A percentile compares a stretch with the other conserved stretches of the same genome.
Conservation (phyloP, 2,113 vertebrate species). For the Caloenas nicobarica region DNA sequence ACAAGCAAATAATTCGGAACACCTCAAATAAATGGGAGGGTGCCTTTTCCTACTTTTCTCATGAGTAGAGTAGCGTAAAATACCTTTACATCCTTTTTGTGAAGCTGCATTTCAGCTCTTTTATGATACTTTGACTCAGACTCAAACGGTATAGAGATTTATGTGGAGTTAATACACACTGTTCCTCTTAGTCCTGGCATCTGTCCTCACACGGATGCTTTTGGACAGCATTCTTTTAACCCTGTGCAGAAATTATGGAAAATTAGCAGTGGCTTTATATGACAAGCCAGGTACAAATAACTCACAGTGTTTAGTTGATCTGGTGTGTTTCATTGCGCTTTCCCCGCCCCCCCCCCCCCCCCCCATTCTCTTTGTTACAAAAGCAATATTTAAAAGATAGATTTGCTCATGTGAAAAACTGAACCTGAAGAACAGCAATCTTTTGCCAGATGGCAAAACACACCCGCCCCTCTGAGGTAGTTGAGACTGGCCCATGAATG, state of each 20-base stretch:
- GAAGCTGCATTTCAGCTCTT: background rate
- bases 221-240: conserved; percentile 4
- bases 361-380: background rate
- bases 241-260: conserved; percentile 14
- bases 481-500: background rate
- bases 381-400: background rate
- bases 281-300: background rate
- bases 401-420: background rate
- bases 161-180: background rate
- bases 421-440: background rate
- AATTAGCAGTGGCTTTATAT: background rate
- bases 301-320: background rate
- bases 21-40: background rate
- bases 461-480: fast-evolving
- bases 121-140: background rate
- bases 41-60: background rate
- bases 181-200: background rate
- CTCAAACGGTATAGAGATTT: background rate
- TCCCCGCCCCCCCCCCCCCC: no score
- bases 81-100: background rate
- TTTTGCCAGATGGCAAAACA: background rate
- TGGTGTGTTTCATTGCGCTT: background rate
- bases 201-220: background rate
- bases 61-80: background rate
- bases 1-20: background rate